phyloP scores from a whole-genome alignment of 2,113 vertebrate species.

The Crotalus horridus region DNA sequence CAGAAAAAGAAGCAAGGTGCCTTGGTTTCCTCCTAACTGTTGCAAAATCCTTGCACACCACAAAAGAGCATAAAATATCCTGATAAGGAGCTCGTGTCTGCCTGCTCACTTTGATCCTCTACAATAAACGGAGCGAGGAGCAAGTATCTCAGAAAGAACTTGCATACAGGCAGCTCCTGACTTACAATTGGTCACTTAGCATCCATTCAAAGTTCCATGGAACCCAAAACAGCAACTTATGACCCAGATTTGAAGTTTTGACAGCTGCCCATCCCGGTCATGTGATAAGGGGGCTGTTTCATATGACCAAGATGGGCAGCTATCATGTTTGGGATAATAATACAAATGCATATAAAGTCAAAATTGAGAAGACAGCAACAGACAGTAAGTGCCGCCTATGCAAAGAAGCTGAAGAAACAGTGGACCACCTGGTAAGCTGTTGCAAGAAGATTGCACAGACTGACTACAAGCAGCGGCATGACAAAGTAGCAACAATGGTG shows the following conservation, averaged over 20 bases:
- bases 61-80: neutral
- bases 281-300: neutral
- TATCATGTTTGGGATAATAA: neutral
- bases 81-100: neutral
- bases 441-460: too few species aligned
- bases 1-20: neutral
- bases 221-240: neutral
- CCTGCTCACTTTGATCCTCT: neutral
- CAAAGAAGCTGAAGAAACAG: too few species aligned
- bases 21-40: neutral
- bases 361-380: too few species aligned
- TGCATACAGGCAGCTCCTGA: neutral
- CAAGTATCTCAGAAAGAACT: neutral
- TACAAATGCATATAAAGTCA: too few species aligned
- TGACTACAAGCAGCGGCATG: too few species aligned
- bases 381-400: too few species aligned
- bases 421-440: too few species aligned
- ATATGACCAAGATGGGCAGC: neutral
- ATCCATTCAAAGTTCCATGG: neutral
- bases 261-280: neutral
- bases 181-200: neutral
- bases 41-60: neutral
- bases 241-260: neutral
- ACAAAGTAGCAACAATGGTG: too few species aligned
- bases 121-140: neutral